Evolutionary conservation across 2,797 vertebrate genomes (phyloP), one percentile per base, ranked within the genome.

Genomic region (Syngnathus rostellatus): DNA sequence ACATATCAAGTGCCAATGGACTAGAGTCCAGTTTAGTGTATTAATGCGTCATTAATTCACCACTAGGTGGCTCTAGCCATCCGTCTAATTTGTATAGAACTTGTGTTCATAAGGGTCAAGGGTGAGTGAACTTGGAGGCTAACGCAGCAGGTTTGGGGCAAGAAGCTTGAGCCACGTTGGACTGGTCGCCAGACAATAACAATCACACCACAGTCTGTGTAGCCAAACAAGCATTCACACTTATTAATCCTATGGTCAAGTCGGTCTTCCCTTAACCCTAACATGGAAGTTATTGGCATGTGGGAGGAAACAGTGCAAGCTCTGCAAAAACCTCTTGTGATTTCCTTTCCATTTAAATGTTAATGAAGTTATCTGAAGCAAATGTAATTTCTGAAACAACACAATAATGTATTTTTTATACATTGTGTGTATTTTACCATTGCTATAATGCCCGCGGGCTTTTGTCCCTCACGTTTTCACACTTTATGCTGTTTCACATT

Each of bases 1-100:
- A 31, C 31, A 31, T 31, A 31, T 31, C 31, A 31, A 31, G 31
- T 31, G 31, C 31, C 31, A 31, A 31, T 31, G 31, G 25, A 25
- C 25, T 25, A 2, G 25, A 25, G 25, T 25, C 25, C 25, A 2
- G 25, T 25, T 25, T 31, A 31, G 31, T 31, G 31, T 4, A 6
- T 10, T 39, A 16, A 55, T 45, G 48, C 23, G 23, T 23, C 23
- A 65, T 65, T 37, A 59, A 61, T 45, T 77, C 65, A 65, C 82
- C 86, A 85, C 75, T 72, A 78, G 85, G 66, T 80, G 86, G 82
- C 84, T 57, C 67, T 69, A 77, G 63, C 66, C 57, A 57, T 57
- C 55, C 25, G 17, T 57, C 14, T 37, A 37, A 16, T 31, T 57
- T 37, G 25, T 8, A 16, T 57, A 1, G 31, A 8, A 6, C 6